Evolutionary conservation across 2,888 invertebrate species (phyloP), one percentile per base, ranked within the genome.

Genomic region (Carterocephalus palaemon): DNA sequence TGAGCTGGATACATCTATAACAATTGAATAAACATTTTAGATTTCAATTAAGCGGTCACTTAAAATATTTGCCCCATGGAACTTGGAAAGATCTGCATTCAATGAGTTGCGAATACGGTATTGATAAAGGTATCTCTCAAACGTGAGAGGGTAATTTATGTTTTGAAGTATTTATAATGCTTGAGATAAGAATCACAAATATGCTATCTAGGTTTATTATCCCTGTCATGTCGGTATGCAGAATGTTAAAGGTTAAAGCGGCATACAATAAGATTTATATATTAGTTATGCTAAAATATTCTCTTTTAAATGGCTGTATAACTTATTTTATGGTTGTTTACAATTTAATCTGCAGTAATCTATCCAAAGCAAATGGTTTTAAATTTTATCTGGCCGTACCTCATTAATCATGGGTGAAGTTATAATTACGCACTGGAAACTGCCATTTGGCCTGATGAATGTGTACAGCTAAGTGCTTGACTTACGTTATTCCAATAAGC

Each of bases 1-100:
- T 46, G 76, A 75, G 57, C 75, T 85, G 55, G 75, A 60, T 49
- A 59, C 60, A 56, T 84, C 85, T 86, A 78, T 9, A 83, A 84
- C 67, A 78, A 82, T 40, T 41, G 16, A 52, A 50, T 38, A 28
- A 42, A 36, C 32, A 4, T 26, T 13, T 41, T 24, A 24, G 12
- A 17, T 6, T 28, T 26, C n/a, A n/a, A n/a, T n/a, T n/a, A n/a
- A n/a, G n/a, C n/a, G n/a, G n/a, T n/a, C n/a, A n/a, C n/a, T n/a
- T n/a, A n/a, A n/a, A n/a, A n/a, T n/a, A n/a, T n/a, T n/a, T n/a
- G n/a, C n/a, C n/a, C n/a, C n/a, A n/a, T n/a, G n/a, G n/a, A n/a
- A n/a, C n/a, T n/a, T n/a, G n/a, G n/a, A n/a, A n/a, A n/a, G n/a
- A n/a, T n/a, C n/a, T n/a, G n/a, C n/a, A n/a, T n/a, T n/a, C n/a